A percentile compares a stretch with the other conserved stretches of the same genome.
Conservation (phyloP, 2,113 vertebrate genomes). For the Saguinus midas region DNA sequence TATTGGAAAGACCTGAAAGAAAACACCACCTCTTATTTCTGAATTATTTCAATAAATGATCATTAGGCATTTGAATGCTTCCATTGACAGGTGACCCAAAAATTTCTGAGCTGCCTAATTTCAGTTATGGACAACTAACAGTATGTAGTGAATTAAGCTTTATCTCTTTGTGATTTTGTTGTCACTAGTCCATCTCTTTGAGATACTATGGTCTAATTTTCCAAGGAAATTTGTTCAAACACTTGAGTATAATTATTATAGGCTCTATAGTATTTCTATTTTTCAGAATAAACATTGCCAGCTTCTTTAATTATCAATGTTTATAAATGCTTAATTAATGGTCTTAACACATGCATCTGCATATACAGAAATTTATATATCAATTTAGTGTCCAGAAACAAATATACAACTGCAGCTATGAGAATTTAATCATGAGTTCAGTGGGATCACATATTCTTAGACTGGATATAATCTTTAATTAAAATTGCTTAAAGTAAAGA, state of each 20-base stretch:
- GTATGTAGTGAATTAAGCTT: background rate
- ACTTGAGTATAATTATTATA: background rate
- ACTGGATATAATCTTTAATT: background rate
- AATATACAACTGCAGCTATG: background rate
- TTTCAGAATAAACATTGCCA: background rate
- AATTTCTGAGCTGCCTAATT: background rate
- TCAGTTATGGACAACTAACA: background rate
- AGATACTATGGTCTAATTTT: background rate
- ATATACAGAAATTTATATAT: background rate
- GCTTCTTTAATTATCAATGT: background rate
- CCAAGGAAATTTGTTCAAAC: background rate
- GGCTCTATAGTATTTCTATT: background rate
- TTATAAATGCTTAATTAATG: background rate
- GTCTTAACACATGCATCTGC: background rate
- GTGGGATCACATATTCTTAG: background rate
- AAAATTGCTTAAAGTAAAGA: conserved; percentile 8
- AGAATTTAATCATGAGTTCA: background rate
- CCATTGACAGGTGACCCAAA: background rate
- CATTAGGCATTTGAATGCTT: background rate
- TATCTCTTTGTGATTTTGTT: background rate
- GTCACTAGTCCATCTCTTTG: background rate
- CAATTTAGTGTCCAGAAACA: background rate
- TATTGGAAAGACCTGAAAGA: background rate
- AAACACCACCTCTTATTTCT: background rate
- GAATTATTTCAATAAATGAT: background rate